Percentiles rank a stretch among this genome's conserved stretches.
phyloP scores from a whole-genome alignment of 2,113 vertebrate genomes.

The Motacilla alba region DNA sequence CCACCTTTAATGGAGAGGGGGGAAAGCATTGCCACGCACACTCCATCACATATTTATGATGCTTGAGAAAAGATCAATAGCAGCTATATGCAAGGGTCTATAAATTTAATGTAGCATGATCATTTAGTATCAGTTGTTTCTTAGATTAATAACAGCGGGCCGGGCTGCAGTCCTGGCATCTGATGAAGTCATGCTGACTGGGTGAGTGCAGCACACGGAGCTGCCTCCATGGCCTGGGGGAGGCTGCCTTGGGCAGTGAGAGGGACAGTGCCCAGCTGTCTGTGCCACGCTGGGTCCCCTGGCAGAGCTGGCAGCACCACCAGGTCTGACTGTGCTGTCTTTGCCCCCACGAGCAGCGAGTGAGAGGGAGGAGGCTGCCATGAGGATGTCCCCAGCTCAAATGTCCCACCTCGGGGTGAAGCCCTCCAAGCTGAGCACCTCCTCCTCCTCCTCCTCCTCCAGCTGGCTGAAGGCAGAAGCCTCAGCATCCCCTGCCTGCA shows the following conservation, averaged over 20 bases:
- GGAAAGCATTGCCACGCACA: not conserved
- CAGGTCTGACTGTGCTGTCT: rapidly evolving
- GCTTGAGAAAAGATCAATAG: constrained; percentile 55
- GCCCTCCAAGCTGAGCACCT: not conserved
- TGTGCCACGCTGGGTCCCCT: not conserved
- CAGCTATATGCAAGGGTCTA: constrained; percentile 60
- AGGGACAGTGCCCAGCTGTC: not conserved
- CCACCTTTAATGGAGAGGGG: constrained; percentile 19
- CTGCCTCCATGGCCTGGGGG: not conserved
- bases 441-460: not conserved
- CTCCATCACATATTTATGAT: constrained; percentile 54
- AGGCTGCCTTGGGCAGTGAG: not conserved
- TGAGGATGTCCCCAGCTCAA: not conserved
- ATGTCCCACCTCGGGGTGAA: not conserved
- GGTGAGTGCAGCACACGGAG: rapidly evolving
- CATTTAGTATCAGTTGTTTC: constrained; percentile 57
- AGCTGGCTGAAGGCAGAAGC: not conserved
- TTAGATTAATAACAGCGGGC: constrained; percentile 3
- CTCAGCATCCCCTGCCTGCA: not conserved
- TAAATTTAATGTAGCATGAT: constrained; percentile 60
- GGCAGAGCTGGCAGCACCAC: not conserved
- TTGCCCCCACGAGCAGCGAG: not conserved
- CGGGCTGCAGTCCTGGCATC: rapidly evolving
- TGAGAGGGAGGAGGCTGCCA: rapidly evolving
- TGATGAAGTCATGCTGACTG: not conserved